These are phyloP conservation scores for Sebastolobus altivelis DNA, from an alignment of 2,797 vertebrate genomes.

Conservation along the genomic window DNA sequence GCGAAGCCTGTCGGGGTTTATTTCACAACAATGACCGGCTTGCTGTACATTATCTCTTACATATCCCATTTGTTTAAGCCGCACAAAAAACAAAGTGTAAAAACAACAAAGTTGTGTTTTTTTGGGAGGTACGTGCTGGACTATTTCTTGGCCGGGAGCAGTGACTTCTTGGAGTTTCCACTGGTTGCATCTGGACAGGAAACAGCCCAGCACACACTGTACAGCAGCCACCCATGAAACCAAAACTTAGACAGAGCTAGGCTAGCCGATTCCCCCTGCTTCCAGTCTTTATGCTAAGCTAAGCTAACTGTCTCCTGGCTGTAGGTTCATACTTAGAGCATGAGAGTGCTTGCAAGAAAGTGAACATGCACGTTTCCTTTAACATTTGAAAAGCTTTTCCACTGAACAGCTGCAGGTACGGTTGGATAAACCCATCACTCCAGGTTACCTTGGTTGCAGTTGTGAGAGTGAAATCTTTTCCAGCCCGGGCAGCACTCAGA, in stretches of 20 bases:
- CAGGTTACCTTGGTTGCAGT: slow-evolving; percentile 90
- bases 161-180: not conserved
- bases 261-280: not conserved
- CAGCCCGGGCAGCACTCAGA: slow-evolving; percentile 92
- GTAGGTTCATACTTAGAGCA: not conserved
- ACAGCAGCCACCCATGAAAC: not conserved
- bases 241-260: not conserved
- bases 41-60: too few species aligned
- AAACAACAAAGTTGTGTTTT: not conserved
- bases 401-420: not conserved
- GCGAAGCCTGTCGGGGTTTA: too few species aligned
- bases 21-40: too few species aligned
- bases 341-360: not conserved
- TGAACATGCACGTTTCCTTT: not conserved
- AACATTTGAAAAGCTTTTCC: not conserved
- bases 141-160: not conserved
- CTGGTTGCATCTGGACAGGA: not conserved
- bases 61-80: not conserved
- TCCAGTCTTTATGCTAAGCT: not conserved
- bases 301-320: not conserved
- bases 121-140: not conserved
- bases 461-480: slow-evolving; percentile 80
- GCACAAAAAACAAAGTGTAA: not conserved
- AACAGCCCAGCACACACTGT: not conserved
- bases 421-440: not conserved